Evolutionary conservation across 2,888 invertebrate genomes (phyloP).

Genomic region (Hirtodrosophila histrioides): DNA sequence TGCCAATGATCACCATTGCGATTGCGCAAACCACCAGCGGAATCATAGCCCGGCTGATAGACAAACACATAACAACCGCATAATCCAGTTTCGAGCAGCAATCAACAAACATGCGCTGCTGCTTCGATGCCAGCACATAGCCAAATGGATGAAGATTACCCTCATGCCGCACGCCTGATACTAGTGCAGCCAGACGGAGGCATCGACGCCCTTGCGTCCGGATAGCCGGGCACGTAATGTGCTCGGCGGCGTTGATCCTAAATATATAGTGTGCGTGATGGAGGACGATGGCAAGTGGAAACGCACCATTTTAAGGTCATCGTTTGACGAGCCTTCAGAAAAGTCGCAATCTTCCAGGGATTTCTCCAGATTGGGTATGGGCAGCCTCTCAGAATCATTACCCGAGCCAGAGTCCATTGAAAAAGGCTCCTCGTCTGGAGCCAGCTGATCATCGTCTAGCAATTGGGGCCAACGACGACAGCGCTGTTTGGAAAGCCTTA

Average conservation of each 20-base stretch:
- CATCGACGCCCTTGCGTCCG: constrained; percentile 91
- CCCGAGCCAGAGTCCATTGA: constrained; percentile 33
- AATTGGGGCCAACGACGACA: constrained; percentile 69
- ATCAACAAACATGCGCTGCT: constrained; percentile 90
- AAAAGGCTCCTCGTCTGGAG: neutral
- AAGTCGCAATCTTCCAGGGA: constrained; percentile 94
- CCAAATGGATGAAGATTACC: constrained; percentile 93
- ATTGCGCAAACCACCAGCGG: constrained; percentile 87
- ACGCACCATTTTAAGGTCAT: constrained; percentile 85
- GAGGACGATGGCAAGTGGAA: constrained; percentile 85
- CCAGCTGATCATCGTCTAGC: constrained; percentile 39
- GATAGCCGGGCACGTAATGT: constrained; percentile 86
- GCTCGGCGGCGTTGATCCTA: constrained; percentile 89
- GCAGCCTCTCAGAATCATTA: constrained; percentile 70
- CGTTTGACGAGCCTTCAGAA: constrained; percentile 85
- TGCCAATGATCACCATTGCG: constrained; percentile 88
- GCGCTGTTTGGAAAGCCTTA: too few relatives aligned
- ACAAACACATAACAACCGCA: constrained; percentile 90
- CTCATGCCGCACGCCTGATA: constrained; percentile 87
- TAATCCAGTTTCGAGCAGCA: constrained; percentile 91
- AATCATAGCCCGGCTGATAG: constrained; percentile 87
- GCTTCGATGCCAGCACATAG: constrained; percentile 94
- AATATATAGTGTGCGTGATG: constrained; percentile 86
- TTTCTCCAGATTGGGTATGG: constrained; percentile 85
- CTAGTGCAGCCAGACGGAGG: constrained; percentile 91